Conservation (phyloP, 2,113 vertebrate species). For the Syrmaticus mikado region DNA sequence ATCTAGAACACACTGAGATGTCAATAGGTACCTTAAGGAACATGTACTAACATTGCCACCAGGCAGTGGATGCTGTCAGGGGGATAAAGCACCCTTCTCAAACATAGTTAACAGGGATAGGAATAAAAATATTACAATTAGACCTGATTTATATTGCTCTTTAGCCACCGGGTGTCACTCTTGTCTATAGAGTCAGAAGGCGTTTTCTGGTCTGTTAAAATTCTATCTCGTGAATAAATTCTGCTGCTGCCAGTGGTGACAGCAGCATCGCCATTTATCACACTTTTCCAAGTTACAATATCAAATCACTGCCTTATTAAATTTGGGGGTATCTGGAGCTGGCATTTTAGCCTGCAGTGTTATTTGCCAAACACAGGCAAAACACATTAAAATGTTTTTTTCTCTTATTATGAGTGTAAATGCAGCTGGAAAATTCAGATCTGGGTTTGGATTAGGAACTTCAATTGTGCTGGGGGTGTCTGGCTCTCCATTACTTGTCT, state of each 20-base stretch:
- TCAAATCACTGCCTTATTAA: neutral
- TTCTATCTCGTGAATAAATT: neutral
- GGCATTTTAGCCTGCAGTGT: neutral
- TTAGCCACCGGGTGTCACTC: constrained; percentile 50
- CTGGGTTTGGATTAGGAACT: neutral
- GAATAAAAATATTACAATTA: neutral
- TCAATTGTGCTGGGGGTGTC: fast-evolving
- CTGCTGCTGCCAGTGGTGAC: neutral
- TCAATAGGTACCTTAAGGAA: neutral
- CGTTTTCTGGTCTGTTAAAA: neutral
- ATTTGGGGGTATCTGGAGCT: neutral
- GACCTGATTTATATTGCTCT: neutral
- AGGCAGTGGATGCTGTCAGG: fast-evolving
- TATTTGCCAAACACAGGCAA: neutral
- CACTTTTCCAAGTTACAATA: neutral
- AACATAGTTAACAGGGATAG: neutral
- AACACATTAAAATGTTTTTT: neutral
- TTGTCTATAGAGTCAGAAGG: neutral
- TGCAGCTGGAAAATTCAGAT: neutral
- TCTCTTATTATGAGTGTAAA: neutral
- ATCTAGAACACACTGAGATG: fast-evolving
- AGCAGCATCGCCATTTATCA: neutral
- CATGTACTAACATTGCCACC: neutral
- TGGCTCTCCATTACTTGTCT: neutral
- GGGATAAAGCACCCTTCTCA: neutral